Base-by-base conservation (phyloP, 23 tunicate genomes). In the Ciona savignyi region DNA sequence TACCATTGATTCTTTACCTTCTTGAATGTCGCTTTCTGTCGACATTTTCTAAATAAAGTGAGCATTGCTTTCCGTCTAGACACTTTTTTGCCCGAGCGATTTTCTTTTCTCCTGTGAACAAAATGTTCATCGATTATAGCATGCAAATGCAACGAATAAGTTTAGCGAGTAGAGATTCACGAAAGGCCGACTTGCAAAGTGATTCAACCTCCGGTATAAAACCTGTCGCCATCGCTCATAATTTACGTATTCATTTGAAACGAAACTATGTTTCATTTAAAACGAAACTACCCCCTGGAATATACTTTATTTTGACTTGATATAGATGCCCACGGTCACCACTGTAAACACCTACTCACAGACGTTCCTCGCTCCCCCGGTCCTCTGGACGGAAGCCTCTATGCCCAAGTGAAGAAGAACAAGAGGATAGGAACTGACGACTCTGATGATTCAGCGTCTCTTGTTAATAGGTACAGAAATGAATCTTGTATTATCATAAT, bases 341-440 rank as follows among this genome's bases (percentile, higher is more conserved):
- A 42, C 56, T 42, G 11, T 6, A 42, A 6, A 9, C 56, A 42
- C 15, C 15, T 1, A 6, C 6, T 79, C 73, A 30, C 83, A 88
- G 96, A 81, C 71, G 68, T 77, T 63, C 76, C 84, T 51, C 96
- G 86, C 34, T 88, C 85, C 3, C 96, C 85, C 20, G 96, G 96
- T 3, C 96, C 96, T 65, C 84, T 88, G 81, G 96, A 88, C 81
- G 96, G 96, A 82, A 88, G 96, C 77, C 84, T 70, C 4, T 88
- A 88, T 65, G 83, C 96, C 11, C 86, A 88, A 67, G 83, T 88
- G 27, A 82, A 72, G 51, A 88, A 88, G 73, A 72, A 66, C 35
- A 80, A 66, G 51, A 74, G 51, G 49, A 27, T 62, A 1, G 76
- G 51, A 1, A 62, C 70, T 21, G 86, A 63, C 32, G 86, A 73